Percentiles rank a stretch among this genome's conserved stretches.
Conservation (phyloP, 2,888 invertebrate genomes). For the Meghimatium bilineatum region DNA sequence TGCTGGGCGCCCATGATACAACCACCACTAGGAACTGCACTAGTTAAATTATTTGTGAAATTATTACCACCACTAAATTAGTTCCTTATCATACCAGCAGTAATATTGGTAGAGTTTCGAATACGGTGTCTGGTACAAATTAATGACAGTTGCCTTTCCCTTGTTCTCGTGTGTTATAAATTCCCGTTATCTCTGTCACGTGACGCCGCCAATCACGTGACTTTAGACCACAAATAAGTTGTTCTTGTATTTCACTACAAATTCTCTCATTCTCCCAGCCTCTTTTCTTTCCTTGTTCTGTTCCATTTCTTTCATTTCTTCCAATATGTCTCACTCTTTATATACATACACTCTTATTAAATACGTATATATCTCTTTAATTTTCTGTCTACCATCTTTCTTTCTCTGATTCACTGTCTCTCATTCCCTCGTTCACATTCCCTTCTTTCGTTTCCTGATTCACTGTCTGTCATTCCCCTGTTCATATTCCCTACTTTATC, state of each 20-base stretch:
- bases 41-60: conserved; percentile 28
- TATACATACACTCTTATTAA: too few relatives aligned
- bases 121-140: background rate
- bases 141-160: background rate
- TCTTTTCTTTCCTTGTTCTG: too few relatives aligned
- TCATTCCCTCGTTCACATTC: too few relatives aligned
- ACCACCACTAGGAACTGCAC: background rate
- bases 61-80: conserved; percentile 38
- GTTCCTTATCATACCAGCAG: conserved; percentile 5
- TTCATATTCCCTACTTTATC: too few relatives aligned
- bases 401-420: background rate
- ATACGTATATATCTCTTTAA: too few relatives aligned
- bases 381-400: too few relatives aligned
- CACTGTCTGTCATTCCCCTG: too few relatives aligned
- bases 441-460: too few relatives aligned
- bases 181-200: background rate
- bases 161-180: background rate
- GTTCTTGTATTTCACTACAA: too few relatives aligned
- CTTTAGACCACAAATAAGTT: background rate
- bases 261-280: too few relatives aligned
- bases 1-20: conserved; percentile 1
- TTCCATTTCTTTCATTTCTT: too few relatives aligned
- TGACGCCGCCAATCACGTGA: background rate
- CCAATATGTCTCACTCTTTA: too few relatives aligned
- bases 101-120: background rate